Evolutionary conservation across 2,888 invertebrate genomes (phyloP).

Genomic region (Thymelicus lineola): DNA sequence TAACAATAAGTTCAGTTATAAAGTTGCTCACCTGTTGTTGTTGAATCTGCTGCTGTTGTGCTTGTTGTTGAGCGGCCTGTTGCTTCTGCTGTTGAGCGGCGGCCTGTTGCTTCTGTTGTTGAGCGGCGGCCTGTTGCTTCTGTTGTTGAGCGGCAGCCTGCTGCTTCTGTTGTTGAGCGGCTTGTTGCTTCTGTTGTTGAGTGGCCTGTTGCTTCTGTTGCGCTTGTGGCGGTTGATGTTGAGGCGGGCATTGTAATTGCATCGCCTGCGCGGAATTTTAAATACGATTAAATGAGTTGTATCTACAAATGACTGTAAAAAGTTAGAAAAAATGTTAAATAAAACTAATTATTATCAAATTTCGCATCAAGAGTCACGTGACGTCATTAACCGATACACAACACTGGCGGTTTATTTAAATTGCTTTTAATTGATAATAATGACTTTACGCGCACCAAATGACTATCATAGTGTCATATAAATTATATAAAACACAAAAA

Average conservation of each 20-base stretch:
- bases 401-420: no score
- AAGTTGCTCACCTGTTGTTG: not conserved
- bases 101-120: not conserved
- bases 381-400: no score
- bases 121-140: not conserved
- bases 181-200: not conserved
- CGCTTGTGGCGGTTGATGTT: slow-evolving; percentile 37
- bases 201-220: not conserved
- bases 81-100: not conserved
- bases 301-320: no score
- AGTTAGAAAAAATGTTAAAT: no score
- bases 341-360: no score
- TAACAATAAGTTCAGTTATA: not conserved
- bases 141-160: slow-evolving; percentile 4
- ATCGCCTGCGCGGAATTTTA: slow-evolving; percentile 18
- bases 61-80: not conserved
- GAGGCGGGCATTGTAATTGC: slow-evolving; percentile 45
- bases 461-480: no score
- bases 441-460: no score
- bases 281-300: no score
- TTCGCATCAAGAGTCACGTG: no score
- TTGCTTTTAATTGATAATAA: no score
- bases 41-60: not conserved
- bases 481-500: no score
- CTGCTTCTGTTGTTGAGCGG: not conserved